Base-by-base conservation (phyloP, 2,113 vertebrate genomes). In the Lepus americanus region DNA sequence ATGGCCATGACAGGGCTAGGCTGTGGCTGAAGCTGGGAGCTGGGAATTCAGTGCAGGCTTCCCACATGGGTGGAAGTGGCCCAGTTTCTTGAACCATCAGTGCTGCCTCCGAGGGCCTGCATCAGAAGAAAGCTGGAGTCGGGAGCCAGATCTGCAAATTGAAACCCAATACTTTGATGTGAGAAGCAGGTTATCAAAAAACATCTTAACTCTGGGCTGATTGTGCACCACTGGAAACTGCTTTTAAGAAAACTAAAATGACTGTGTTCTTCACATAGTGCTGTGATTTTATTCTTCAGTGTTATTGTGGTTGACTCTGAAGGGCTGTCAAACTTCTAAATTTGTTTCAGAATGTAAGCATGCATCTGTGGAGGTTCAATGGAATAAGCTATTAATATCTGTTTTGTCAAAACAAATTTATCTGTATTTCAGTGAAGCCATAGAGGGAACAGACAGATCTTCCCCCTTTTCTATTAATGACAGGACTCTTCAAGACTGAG, bases 331-430 rank as follows among this genome's bases (percentile, higher is more conserved):
- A 16, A 73, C 22, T 61, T 94, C 22, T 39, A 74, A 87, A 73
- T 31, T 69, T 83, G 12, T 73, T 87, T 91, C 33, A 80, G 39
- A 94, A 89, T 51, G 9, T 66, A 67, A 93, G 29, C 63, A 36
- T 63, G 22, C 4, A 49, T 86, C 23, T 69, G 9, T n/a, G 3
- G 27, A 13, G 59, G 22, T 9, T 63, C 59, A 90, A 8, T 44
- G 9, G n/a, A 82, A 93, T 53, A 14, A 87, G 55, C 82, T 20
- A 76, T 27, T 74, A 59, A 64, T 49, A 4, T 59, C 29, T 87
- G 9, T 11, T 33, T 44, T 49, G 16, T 64, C 39, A 74, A 17
- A 51, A 64, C 10, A 23, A 79, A 64, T 17, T 29, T 55, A 91
- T 20, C 17, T 0, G 11, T 61, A 82, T 77, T 10, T 33, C 67